Evolutionary conservation across 2,797 vertebrate species (phyloP).

Genomic region (Cirrhinus mrigala): DNA sequence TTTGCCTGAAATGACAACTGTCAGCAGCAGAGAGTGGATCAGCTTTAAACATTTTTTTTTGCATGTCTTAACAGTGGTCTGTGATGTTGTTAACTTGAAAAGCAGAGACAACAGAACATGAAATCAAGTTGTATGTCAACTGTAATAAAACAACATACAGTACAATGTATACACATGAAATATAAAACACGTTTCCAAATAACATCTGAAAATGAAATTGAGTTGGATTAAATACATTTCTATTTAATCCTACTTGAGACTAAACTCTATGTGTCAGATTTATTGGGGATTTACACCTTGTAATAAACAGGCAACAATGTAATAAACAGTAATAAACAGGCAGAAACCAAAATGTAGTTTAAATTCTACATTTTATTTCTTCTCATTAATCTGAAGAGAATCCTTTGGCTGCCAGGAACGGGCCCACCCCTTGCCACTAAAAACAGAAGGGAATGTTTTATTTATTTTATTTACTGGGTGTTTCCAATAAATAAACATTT

Average conservation of each 20-base stretch:
- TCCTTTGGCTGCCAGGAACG: slow-evolving; percentile 31
- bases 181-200: background rate
- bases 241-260: background rate
- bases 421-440: slow-evolving; percentile 32
- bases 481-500: slow-evolving; percentile 30
- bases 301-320: background rate
- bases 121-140: slow-evolving; percentile 6
- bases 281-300: background rate
- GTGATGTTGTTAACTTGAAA: slow-evolving; percentile 9
- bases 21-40: background rate
- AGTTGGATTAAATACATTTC: slow-evolving; percentile 22
- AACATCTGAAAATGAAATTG: slow-evolving; percentile 18
- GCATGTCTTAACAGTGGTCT: background rate
- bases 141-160: background rate
- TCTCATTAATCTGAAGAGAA: slow-evolving; percentile 18
- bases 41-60: background rate
- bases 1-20: slow-evolving; percentile 25
- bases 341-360: slow-evolving; percentile 25
- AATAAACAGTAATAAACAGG: slow-evolving; percentile 28
- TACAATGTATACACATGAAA: background rate
- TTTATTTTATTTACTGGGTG: background rate
- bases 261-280: slow-evolving; percentile 7
- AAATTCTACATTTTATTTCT: slow-evolving; percentile 15
- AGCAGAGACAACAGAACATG: slow-evolving; percentile 7
- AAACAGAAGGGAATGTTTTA: background rate